Percentiles rank a stretch among this genome's conserved stretches.
Conservation (phyloP, 2,797 vertebrate genomes). For the Hemibagrus guttatus region DNA sequence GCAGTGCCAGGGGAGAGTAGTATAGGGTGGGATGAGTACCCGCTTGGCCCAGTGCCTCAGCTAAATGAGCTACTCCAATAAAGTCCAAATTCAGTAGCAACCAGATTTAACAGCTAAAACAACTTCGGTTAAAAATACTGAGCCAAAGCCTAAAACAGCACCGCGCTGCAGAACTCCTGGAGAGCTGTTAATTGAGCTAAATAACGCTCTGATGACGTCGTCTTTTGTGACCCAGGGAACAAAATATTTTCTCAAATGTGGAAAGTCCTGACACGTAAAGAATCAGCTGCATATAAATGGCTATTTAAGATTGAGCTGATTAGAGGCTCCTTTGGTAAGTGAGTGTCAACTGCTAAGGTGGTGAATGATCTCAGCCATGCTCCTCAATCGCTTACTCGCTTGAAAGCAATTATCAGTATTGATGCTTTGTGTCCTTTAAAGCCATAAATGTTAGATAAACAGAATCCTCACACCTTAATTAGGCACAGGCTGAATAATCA, state of each 20-base stretch:
- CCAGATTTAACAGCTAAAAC: slow-evolving; percentile 46
- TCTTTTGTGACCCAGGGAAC: slow-evolving; percentile 51
- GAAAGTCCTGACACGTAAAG: slow-evolving; percentile 53
- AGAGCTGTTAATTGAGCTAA: slow-evolving; percentile 56
- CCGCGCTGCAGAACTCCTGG: slow-evolving; percentile 30
- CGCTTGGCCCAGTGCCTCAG: slow-evolving; percentile 37
- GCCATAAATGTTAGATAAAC: slow-evolving; percentile 56
- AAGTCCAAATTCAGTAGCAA: slow-evolving; percentile 45
- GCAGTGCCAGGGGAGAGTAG: neutral
- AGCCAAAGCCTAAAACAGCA: slow-evolving; percentile 31
- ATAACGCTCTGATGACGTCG: slow-evolving; percentile 54
- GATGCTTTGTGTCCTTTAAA: slow-evolving; percentile 59
- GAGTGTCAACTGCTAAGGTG: slow-evolving; percentile 37
- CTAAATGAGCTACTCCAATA: slow-evolving; percentile 50
- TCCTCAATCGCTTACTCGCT: slow-evolving; percentile 57
- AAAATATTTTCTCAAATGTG: slow-evolving; percentile 45
- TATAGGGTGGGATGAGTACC: slow-evolving; percentile 20
- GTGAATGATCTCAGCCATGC: slow-evolving; percentile 35
- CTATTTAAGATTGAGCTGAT: slow-evolving; percentile 54
- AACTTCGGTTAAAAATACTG: slow-evolving; percentile 50
- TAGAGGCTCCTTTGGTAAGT: slow-evolving; percentile 24
- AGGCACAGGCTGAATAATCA: slow-evolving; percentile 46
- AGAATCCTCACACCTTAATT: slow-evolving; percentile 56
- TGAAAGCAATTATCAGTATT: slow-evolving; percentile 63
- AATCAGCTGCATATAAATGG: slow-evolving; percentile 54